Conservation (phyloP, 2,888 invertebrate genomes). For the Heliconius cydno region DNA sequence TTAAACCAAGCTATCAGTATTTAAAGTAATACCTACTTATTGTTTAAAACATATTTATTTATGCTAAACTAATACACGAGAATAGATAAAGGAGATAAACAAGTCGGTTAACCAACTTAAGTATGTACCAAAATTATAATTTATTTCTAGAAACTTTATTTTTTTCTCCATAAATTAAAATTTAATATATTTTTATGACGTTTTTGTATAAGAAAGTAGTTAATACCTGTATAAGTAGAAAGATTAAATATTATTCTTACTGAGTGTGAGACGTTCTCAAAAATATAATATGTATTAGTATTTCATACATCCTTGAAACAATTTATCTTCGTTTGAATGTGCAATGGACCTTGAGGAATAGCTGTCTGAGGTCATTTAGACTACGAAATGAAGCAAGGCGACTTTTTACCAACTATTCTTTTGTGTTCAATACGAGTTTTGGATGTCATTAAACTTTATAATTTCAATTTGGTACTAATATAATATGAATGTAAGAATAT, state of each 20-base stretch:
- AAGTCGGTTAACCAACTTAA: no score
- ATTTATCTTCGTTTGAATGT: slow-evolving; percentile 12
- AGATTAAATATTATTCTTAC: not conserved
- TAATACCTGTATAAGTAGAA: no score
- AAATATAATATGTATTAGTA: not conserved
- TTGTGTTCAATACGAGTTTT: not conserved
- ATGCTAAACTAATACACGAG: no score
- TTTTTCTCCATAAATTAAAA: no score
- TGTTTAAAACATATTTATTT: no score
- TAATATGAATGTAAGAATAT: not conserved
- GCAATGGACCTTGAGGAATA: slow-evolving; percentile 34
- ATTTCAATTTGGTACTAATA: not conserved
- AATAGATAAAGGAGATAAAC: no score
- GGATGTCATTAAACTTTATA: slow-evolving; percentile 10
- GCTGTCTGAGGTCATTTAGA: slow-evolving; percentile 23
- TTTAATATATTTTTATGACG: no score
- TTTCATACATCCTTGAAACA: slow-evolving; percentile 13
- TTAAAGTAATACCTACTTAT: no score
- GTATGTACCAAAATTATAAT: no score
- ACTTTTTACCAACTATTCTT: slow-evolving; percentile 25
- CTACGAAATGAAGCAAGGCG: slow-evolving; percentile 23
- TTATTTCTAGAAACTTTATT: no score
- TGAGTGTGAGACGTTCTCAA: not conserved
- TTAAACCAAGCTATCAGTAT: no score
- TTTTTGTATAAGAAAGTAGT: no score